These are phyloP conservation scores for Brachionus sp. DNA, from an alignment of 1,140 invertebrate genomes.

Conservation along the genomic window DNA sequence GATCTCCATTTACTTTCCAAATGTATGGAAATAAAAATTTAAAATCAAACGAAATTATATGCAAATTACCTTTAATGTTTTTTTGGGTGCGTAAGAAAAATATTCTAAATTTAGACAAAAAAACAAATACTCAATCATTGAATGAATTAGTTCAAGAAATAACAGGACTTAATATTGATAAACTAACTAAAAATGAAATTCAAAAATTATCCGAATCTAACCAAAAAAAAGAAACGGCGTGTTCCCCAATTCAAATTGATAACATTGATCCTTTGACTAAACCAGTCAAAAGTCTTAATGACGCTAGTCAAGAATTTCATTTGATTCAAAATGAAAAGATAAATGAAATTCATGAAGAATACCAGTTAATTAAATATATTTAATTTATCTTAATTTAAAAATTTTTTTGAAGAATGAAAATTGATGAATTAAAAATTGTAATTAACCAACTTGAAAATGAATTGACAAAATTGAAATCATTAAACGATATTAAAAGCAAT, in stretches of 20 bases:
- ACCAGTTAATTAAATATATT: not conserved
- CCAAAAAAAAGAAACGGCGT: not conserved
- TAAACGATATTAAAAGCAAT: not conserved
- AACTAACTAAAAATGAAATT: not conserved
- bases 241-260: not conserved
- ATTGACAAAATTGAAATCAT: not conserved
- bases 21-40: not conserved
- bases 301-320: not conserved
- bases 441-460: slow-evolving; percentile 11
- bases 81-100: not conserved
- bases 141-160: not conserved
- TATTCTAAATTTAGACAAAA: not conserved
- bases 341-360: slow-evolving; percentile 19
- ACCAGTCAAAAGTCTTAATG: not conserved
- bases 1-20: slow-evolving; percentile 14
- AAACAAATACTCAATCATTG: not conserved
- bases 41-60: not conserved
- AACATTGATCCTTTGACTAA: not conserved
- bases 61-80: slow-evolving; percentile 38
- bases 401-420: not conserved
- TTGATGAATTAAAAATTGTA: slow-evolving; percentile 6
- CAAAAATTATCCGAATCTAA: not conserved
- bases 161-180: not conserved
- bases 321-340: not conserved
- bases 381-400: not conserved